Evolutionary conservation across 2,888 invertebrate genomes (phyloP), one percentile per base, ranked within the genome.

Genomic region (Lacanobia oleracea): DNA sequence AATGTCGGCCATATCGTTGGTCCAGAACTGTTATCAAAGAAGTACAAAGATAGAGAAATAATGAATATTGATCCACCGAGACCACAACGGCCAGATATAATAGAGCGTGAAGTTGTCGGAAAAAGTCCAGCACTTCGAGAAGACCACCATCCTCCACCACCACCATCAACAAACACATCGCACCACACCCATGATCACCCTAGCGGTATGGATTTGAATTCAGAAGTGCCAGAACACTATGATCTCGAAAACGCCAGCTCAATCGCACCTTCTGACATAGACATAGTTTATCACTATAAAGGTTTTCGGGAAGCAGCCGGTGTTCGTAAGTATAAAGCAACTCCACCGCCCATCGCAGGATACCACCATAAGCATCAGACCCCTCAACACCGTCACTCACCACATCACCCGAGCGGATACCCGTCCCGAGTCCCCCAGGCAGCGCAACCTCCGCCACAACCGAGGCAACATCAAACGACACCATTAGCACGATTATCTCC

Each of bases 191-290:
- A 97, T 66, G 98, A 98, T 75, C 98, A 98, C 86, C 97, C 97
- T 40, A 96, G 96, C 57, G 97, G 97, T 33, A 97, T 98, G 66
- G 98, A 98, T 88, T 95, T 98, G 86, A 97, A 97, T 88, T 97
- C 97, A 12, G 98, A 98, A 89, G 96, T 97, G 77, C 98, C 99
- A 0, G 99, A 99, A 91, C 99, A 99, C 91, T 99, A 99, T 90
- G 99, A 99, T 91, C 96, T 99, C 77, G 99, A 99, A 95, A 99
- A 99, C 93, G 99, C 99, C 1, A 99, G 99, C 92, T 99, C 99
- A 0, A 99, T 99, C 84, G 99, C 99, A 0, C 99, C 99, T 0
- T 99, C 99, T 3, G 99, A 99, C 91, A 99, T 99, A 82, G 99
- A 99, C 90, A 98, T 99, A 79, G 98, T 99, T 16, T 99, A 99